Percentiles rank a stretch among this genome's conserved stretches.
Evolutionary conservation across 2,888 invertebrate genomes (phyloP).

Genomic region (Asteroscopus sphinx): DNA sequence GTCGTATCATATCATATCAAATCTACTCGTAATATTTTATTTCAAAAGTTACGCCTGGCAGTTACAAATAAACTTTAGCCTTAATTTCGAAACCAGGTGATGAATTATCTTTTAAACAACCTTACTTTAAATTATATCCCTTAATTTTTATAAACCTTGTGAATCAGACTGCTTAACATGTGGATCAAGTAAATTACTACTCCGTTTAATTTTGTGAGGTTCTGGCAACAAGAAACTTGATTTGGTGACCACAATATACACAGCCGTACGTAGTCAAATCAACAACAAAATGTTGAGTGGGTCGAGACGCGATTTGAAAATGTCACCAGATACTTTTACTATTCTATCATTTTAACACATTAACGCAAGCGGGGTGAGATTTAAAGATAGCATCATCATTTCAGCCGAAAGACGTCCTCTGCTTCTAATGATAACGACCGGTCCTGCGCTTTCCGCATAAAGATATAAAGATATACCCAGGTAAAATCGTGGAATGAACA

Average conservation of each 20-base stretch:
- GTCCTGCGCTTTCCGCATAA: no score
- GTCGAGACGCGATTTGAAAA: background rate
- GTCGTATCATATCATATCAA: no score
- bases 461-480: no score
- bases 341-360: no score
- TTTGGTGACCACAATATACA: constrained; percentile 15
- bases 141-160: background rate
- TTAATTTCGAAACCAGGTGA: constrained; percentile 26
- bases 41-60: constrained; percentile 21
- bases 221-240: constrained; percentile 17
- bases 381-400: no score
- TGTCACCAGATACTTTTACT: background rate
- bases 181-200: background rate
- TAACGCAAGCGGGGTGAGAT: no score
- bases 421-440: no score
- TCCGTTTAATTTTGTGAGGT: background rate
- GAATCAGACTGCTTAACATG: background rate
- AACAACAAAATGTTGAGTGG: background rate
- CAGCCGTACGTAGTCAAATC: background rate
- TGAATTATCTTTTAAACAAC: constrained; percentile 13
- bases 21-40: constrained; percentile 26
- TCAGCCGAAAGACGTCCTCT: no score
- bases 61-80: constrained; percentile 6
- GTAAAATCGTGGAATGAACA: no score
- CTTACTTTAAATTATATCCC: constrained; percentile 1